Evolutionary conservation across 2,888 invertebrate genomes (phyloP), one percentile per base, ranked within the genome.

Genomic region (Pyrrhosoma nymphula): DNA sequence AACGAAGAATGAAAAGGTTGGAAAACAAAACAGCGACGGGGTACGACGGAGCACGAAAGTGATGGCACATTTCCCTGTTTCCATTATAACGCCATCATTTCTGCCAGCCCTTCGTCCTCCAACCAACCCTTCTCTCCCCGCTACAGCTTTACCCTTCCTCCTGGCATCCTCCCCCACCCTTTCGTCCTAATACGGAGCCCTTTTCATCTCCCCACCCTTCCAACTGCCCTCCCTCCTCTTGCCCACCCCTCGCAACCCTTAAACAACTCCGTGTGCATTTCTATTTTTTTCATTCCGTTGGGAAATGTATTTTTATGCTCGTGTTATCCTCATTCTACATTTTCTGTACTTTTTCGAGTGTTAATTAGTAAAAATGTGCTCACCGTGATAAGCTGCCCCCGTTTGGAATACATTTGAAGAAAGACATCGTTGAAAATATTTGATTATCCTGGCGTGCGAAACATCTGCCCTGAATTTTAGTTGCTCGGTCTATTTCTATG

Each of bases 1-100:
- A 69, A 26, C 56, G 39, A 82, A 35, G 82, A 35, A 82, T 82
- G 82, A 82, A 82, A 82, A 82, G 82, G 82, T n/a, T 30, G 82
- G 35, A 35, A 91, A 35, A 91, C 56, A 91, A 91, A 91, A 60
- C 20, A 35, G 30, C 35, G 60, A 39, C 91, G 91, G 60, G 26
- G 63, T 18, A 35, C 60, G 63, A 91, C 63, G 91, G 63, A 69
- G 63, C 91, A 63, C 63, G 63, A 69, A 91, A 91, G 63, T 91
- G 63, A 91, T 63, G 91, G 60, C 60, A 91, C 63, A 69, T 91
- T 91, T 56, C 91, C 63, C 91, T 69, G 63, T 69, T 91, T 91
- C 63, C 91, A 91, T 91, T 91, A 63, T 69, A 91, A 91, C 91
- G 63, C 63, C 91, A 91, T 91, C 63, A 69, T 69, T 91, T 91